Evolutionary conservation across 2,113 vertebrate genomes (phyloP), one percentile per base, ranked within the genome.

Genomic region (Falco punctatus): DNA sequence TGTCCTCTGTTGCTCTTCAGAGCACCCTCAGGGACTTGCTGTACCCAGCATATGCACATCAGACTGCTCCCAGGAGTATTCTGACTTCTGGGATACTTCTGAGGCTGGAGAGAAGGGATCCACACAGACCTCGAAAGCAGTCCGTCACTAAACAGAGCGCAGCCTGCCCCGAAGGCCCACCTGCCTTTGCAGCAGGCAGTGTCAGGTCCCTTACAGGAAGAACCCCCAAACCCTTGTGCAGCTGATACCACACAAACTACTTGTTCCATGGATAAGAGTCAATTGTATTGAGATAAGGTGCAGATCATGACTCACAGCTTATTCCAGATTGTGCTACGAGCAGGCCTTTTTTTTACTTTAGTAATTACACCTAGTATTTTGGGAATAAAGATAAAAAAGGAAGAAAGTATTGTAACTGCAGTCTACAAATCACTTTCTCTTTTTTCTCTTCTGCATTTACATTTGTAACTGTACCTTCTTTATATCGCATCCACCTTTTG

Each of bases 21-120:
- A 79, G 51, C 40, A 75, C 13, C 19, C 15, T 35, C 5, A 1
- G 35, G 30, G 11, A 62, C 42, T 66, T 71, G 13, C 35, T 19
- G 8, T 40, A 79, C 18, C 17, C 35, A 35, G 11, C 0, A 0
- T 13, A 26, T 6, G 16, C 12, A 20, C 0, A 0, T 75, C 17
- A 62, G 22, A 32, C 33, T 66, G 42, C 22, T 62, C 42, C 33
- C 13, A 61, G 28, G 11, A 65, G 19, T 27, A 24, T 83, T 61
- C 10, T 46, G 51, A 55, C 48, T 80, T 83, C 26, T 6, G 18
- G 42, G 14, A 83, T 35, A 15, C 20, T 71, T 58, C 73, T 22
- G 21, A 72, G 32, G 64, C 66, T n/a, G 38, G 48, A 71, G 24
- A 51, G 15, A 75, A 49, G 15, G 11, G 38, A 79, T 44, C n/a